Base-by-base conservation (phyloP, 2,797 vertebrate genomes). In the Spondyliosoma cantharus region DNA sequence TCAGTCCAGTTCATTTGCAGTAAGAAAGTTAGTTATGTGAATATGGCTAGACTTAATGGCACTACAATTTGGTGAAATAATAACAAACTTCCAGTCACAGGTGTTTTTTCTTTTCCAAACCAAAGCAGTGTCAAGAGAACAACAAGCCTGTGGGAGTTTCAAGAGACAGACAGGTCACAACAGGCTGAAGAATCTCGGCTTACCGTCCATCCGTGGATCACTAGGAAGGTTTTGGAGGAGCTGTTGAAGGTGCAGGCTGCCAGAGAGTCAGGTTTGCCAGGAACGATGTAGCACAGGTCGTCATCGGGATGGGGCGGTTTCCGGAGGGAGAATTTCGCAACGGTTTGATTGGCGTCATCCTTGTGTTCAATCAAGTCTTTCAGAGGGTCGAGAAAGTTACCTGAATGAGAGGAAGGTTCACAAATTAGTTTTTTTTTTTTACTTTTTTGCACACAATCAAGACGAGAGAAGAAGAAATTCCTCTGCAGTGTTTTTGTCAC, bases 171-270 rank as follows among this genome's bases (percentile, higher is more conserved):
- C 87, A 83, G 27, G 87, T 78, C 80, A 59, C 42, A 46, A 85
- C 88, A 83, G 29, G 84, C 58, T 25, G 4, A 77, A 67, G 56
- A 11, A 5, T 69, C 17, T 80, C 5, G 2, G 3, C 92, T 94
- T 86, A 96, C 95, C 92, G 94, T 95, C 95, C 95, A 96, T 20
- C 95, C 95, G 14, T 96, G 95, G 84, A 96, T 96, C 9, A 96
- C 83, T n/a, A 96, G 75, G 85, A 96, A 95, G 52, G 95, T 96
- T 90, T 95, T 95, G 80, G 94, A 86, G 20, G 91, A 92, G 78
- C 75, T 87, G 90, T 95, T 95, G 89, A 96, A 96, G 52, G 73
- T 68, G 87, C 95, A 96, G 67, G 86, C 59, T 0, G 78, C 71
- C 81, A 96, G 88, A 16, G 95, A 83, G 2, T 93, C 92, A 0